Evolutionary conservation across 37 sponge, comb jelly and placozoan species (phyloP).

Genomic region (Hormiphora californensis): DNA sequence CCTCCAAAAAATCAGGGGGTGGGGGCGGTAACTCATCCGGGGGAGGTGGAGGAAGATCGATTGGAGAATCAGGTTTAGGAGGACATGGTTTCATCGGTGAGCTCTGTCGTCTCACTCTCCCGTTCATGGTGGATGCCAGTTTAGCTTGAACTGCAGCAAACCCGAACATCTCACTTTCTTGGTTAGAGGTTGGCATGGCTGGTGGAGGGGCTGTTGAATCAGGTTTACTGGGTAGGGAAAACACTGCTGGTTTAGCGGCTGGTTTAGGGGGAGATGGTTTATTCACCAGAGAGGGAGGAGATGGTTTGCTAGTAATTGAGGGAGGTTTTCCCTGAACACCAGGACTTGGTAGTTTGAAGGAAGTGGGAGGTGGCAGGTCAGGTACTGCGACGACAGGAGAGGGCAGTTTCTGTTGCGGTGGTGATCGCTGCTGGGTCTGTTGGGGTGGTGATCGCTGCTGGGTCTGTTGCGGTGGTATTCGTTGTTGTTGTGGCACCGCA

Average conservation of each 20-base stretch:
- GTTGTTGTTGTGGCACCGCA: no score
- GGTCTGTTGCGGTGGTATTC: no score
- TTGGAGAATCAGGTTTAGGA: not conserved
- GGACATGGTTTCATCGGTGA: not conserved
- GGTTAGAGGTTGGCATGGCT: not conserved
- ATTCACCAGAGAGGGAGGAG: not conserved
- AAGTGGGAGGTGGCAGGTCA: no score
- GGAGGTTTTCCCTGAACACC: no score
- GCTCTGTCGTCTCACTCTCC: not conserved
- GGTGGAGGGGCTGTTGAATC: not conserved
- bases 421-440: no score
- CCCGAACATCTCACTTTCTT: not conserved
- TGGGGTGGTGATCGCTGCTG: no score
- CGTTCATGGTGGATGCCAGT: not conserved
- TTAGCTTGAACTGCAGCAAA: conserved; percentile 13
- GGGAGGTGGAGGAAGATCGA: not conserved
- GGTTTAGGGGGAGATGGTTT: conserved; percentile 27
- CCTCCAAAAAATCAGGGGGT: not conserved
- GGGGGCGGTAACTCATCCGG: not conserved
- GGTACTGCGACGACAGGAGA: no score
- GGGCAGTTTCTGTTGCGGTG: no score
- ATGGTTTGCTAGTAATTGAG: no score
- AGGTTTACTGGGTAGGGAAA: not conserved
- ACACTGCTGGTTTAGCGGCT: not conserved
- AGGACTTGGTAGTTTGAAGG: no score